phyloP scores from a whole-genome alignment of 2,888 invertebrate species.

The Eucera pruinosa region DNA sequence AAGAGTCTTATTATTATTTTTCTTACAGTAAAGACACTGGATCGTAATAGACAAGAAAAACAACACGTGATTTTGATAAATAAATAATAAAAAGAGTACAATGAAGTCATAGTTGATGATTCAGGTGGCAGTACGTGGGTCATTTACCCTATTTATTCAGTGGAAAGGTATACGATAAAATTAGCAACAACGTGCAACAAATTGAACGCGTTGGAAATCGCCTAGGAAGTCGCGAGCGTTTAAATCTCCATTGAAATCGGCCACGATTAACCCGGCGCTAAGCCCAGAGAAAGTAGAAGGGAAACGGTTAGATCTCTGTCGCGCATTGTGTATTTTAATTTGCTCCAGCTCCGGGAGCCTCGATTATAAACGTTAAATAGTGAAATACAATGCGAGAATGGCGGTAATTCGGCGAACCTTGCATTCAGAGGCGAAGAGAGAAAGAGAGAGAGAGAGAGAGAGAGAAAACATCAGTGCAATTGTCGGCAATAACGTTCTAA shows the following conservation, averaged over 20 bases:
- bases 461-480: too few relatives aligned
- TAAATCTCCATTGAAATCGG: slow-evolving; percentile 12
- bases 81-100: too few relatives aligned
- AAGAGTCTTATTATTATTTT: too few relatives aligned
- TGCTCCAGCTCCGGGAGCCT: background rate
- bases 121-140: too few relatives aligned
- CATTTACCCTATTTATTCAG: too few relatives aligned
- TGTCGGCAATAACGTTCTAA: slow-evolving; percentile 12
- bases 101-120: too few relatives aligned
- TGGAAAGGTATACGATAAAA: background rate
- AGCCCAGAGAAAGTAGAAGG: background rate
- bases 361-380: slow-evolving; percentile 26
- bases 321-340: slow-evolving; percentile 22
- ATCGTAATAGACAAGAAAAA: too few relatives aligned
- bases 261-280: slow-evolving; percentile 15
- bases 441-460: too few relatives aligned
- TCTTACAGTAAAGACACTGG: too few relatives aligned
- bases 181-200: background rate
- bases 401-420: slow-evolving; percentile 25
- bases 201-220: background rate
- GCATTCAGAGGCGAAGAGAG: slow-evolving; percentile 2
- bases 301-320: slow-evolving; percentile 21
- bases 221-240: slow-evolving; percentile 2
- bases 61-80: too few relatives aligned
- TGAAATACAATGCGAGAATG: slow-evolving; percentile 9